Evolutionary conservation across 2,888 invertebrate species (phyloP).

Genomic region (Suillia variegata): DNA sequence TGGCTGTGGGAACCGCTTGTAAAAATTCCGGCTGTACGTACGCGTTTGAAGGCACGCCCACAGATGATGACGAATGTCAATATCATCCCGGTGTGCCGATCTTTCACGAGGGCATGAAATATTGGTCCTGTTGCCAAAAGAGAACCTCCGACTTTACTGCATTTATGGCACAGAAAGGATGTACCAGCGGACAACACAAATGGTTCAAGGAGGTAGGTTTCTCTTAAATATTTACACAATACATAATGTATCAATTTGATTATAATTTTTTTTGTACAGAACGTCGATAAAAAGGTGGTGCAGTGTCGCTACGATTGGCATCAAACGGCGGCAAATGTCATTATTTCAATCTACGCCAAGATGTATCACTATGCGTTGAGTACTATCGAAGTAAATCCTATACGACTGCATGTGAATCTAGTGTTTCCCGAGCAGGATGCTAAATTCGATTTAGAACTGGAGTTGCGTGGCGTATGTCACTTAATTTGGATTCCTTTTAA

Average conservation of each 20-base stretch:
- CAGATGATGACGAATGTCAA: slow-evolving; percentile 70
- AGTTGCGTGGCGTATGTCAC: slow-evolving; percentile 80
- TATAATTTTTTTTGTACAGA: slow-evolving; percentile 58
- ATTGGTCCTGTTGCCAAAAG: slow-evolving; percentile 95
- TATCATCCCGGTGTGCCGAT: slow-evolving; percentile 89
- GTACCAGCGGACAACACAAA: slow-evolving; percentile 80
- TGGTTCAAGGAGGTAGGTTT: slow-evolving; percentile 73
- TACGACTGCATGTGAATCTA: slow-evolving; percentile 75
- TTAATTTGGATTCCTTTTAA: slow-evolving; percentile 1
- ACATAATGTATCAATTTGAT: background rate
- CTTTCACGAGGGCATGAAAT: slow-evolving; percentile 97
- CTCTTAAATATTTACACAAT: background rate
- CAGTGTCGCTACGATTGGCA: slow-evolving; percentile 94
- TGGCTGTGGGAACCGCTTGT: slow-evolving; percentile 78
- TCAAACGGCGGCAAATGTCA: slow-evolving; percentile 84
- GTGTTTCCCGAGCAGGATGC: slow-evolving; percentile 78
- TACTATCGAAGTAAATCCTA: slow-evolving; percentile 80
- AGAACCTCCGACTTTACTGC: slow-evolving; percentile 91
- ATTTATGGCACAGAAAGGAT: slow-evolving; percentile 92
- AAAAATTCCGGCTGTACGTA: slow-evolving; percentile 82
- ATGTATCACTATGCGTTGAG: slow-evolving; percentile 81
- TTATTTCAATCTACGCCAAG: slow-evolving; percentile 90
- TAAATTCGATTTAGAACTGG: slow-evolving; percentile 75
- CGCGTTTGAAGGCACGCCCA: slow-evolving; percentile 73
- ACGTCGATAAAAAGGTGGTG: slow-evolving; percentile 64